These are phyloP conservation scores for Rhorus exstirpatorius DNA, from an alignment of 2,888 invertebrate genomes.

Conservation along the genomic window DNA sequence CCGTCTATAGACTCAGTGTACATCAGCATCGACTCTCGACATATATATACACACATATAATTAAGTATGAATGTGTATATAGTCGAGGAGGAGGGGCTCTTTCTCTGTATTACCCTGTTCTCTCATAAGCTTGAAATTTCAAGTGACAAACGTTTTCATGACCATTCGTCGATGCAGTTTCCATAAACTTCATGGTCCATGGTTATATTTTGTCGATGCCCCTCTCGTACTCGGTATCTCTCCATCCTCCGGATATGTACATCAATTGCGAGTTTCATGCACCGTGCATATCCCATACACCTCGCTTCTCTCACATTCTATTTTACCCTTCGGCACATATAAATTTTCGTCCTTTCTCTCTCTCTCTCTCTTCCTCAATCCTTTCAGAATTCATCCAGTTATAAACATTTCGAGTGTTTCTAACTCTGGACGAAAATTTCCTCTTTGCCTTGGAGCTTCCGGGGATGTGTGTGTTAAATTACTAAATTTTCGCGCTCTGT, in stretches of 20 bases:
- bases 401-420: constrained; percentile 48
- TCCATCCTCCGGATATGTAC: constrained; percentile 37
- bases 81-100: not conserved
- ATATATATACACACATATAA: no score
- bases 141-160: constrained; percentile 28
- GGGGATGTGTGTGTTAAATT: constrained; percentile 12
- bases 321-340: constrained; percentile 44
- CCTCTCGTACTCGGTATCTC: not conserved
- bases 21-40: constrained; percentile 16
- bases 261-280: constrained; percentile 52
- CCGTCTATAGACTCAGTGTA: not conserved
- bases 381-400: constrained; percentile 52
- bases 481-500: constrained; percentile 1
- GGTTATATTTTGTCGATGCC: constrained; percentile 24
- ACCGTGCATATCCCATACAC: constrained; percentile 36
- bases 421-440: constrained; percentile 50
- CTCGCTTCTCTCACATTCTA: constrained; percentile 39
- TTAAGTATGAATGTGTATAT: no score
- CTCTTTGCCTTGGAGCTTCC: constrained; percentile 42
- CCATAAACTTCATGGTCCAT: constrained; percentile 2
- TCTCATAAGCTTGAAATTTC: constrained; percentile 21
- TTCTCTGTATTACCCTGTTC: not conserved
- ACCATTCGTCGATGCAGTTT: constrained; percentile 46
- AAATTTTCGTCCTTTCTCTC: constrained; percentile 31
- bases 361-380: constrained; percentile 41